These are phyloP conservation scores for Alexandromys fortis DNA, from an alignment of 2,113 vertebrate genomes.

Conservation along the genomic window DNA sequence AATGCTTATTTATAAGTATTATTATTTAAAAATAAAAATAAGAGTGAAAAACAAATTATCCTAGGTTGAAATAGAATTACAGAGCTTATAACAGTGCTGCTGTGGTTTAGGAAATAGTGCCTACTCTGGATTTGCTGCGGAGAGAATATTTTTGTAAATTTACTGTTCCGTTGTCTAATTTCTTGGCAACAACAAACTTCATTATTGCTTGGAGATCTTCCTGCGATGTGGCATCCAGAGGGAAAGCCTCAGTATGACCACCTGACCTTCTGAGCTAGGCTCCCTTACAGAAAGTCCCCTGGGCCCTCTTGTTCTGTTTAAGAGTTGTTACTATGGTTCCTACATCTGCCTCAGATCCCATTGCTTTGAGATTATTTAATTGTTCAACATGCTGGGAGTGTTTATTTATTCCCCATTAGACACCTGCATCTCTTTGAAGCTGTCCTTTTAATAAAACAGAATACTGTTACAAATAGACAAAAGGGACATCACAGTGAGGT, in stretches of 20 bases:
- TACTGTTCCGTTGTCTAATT: background rate
- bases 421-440: constrained; percentile 33
- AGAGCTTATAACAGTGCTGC: background rate
- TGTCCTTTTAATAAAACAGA: too few species aligned
- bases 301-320: background rate
- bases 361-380: constrained; percentile 66
- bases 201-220: background rate
- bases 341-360: constrained; percentile 25
- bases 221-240: background rate
- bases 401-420: constrained; percentile 48
- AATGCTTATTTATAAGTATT: background rate
- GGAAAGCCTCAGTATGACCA: background rate
- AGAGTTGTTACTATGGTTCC: background rate
- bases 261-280: background rate
- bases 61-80: accelerated
- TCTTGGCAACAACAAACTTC: background rate
- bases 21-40: background rate
- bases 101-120: background rate
- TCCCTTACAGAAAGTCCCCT: background rate
- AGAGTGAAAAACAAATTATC: background rate
- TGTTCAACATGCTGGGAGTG: constrained; percentile 47
- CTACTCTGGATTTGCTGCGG: background rate
- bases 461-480: constrained; percentile 35
- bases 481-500: background rate
- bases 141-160: background rate